These are phyloP conservation scores for Trichopoda pennipes DNA, from an alignment of 2,888 invertebrate species.

Conservation along the genomic window DNA sequence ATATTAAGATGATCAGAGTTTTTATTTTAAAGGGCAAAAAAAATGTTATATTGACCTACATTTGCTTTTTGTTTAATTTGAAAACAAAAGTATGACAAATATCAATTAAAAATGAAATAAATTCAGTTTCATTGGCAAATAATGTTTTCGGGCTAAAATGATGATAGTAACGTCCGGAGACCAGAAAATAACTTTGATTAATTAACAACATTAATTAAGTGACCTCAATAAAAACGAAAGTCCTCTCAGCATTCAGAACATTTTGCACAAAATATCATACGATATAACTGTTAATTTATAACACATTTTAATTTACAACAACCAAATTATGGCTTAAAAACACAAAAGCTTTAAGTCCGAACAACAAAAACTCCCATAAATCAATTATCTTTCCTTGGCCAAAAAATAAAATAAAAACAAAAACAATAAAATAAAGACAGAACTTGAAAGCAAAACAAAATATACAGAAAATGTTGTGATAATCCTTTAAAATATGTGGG, in stretches of 20 bases:
- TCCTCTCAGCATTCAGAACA: constrained; percentile 66
- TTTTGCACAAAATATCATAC: constrained; percentile 45
- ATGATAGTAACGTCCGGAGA: constrained; percentile 13
- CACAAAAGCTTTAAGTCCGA: constrained; percentile 61
- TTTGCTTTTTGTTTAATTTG: constrained; percentile 22
- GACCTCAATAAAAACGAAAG: constrained; percentile 78
- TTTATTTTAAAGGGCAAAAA: not conserved
- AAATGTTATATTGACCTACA: constrained; percentile 27
- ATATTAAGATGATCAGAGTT: not conserved
- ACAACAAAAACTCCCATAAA: constrained; percentile 60
- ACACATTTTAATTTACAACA: constrained; percentile 43
- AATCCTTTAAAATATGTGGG: constrained; percentile 71
- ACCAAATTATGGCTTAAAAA: constrained; percentile 43
- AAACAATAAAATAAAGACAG: not conserved
- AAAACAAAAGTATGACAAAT: constrained; percentile 62
- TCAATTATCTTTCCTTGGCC: constrained; percentile 57
- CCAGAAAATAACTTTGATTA: constrained; percentile 72
- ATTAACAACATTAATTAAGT: constrained; percentile 78
- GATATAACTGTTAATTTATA: constrained; percentile 61
- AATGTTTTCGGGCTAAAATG: constrained; percentile 34
- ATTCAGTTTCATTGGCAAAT: constrained; percentile 58
- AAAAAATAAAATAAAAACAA: constrained; percentile 19
- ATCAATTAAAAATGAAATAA: constrained; percentile 53
- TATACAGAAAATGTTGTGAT: constrained; percentile 62
- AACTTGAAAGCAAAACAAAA: constrained; percentile 23